Base-by-base conservation (phyloP, 2,888 invertebrate genomes). In the Hybos culiciformis region DNA sequence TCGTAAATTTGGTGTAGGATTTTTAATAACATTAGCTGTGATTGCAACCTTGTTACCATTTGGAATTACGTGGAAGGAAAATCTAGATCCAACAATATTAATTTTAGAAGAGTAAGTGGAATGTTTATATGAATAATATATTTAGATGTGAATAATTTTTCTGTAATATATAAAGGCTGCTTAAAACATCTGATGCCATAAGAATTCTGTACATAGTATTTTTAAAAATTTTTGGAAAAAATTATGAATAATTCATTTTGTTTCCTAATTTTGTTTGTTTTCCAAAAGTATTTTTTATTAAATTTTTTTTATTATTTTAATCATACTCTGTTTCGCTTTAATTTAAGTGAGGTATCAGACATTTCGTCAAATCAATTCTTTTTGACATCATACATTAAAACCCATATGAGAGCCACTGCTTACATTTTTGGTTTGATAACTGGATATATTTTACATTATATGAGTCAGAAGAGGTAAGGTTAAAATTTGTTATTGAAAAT, bases 351-450 rank as follows among this genome's bases (percentile, higher is more conserved):
- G 61, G 66, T 80, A 15, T 64, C 68, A 24, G 80, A 82, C 52
- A 69, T 82, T 24, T 70, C 73, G 3, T 63, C 66, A 2, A 81
- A 81, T 54, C 62, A 61, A 41, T 82, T 78, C 53, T 83, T 80
- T 54, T 69, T 69, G 33, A 71, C 69, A 44, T 73, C 72, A 1
- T 82, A 82, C 51, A 75, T 80, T n/a, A 81, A 79, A 58, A 82
- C 82, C 0, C 81, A 82, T 50, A 80, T 81, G 78, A 73, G 80
- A 55, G 77, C 80, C 51, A 73, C 72, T n/a, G 73, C 77, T 0
- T 82, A 82, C 54, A 73, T 76, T 46, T 70, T 80, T 55, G 83
- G 82, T 5, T 58, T 83, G 38, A 51, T 78, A 12, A 74, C 74
- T 12, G 82, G 80, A 23, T 80, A 76, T 51, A 56, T 80, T 15